These are phyloP conservation scores for Monochamus saltuarius DNA, from an alignment of 1,140 invertebrate species.

Conservation along the genomic window DNA sequence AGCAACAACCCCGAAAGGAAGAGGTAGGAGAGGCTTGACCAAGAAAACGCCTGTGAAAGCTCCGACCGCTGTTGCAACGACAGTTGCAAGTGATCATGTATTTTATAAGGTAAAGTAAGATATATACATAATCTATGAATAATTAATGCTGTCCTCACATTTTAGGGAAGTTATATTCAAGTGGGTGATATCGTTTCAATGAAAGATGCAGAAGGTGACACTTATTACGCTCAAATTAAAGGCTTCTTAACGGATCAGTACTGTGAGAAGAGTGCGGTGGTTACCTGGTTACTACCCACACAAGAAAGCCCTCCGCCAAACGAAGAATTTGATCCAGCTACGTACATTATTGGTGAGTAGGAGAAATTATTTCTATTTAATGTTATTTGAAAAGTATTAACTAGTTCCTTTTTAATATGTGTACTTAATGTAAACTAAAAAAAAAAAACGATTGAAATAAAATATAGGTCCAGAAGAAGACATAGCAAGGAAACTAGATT, in stretches of 20 bases:
- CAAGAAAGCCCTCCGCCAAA: slow-evolving; percentile 74
- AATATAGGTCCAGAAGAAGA: slow-evolving; percentile 92
- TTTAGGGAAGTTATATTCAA: slow-evolving; percentile 80
- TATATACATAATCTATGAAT: background rate
- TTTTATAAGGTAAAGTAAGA: slow-evolving; percentile 82
- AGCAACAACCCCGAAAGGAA: slow-evolving; percentile 62
- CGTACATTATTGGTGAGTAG: slow-evolving; percentile 81
- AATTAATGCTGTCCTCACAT: slow-evolving; percentile 22
- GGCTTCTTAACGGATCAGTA: slow-evolving; percentile 90
- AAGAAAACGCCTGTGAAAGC: slow-evolving; percentile 81
- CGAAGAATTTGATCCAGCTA: slow-evolving; percentile 83
- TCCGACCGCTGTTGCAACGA: slow-evolving; percentile 74
- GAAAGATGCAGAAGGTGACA: slow-evolving; percentile 71
- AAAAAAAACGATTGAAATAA: no score
- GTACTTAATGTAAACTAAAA: no score
- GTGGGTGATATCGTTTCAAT: slow-evolving; percentile 89
- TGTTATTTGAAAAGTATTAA: no score
- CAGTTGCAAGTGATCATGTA: slow-evolving; percentile 76
- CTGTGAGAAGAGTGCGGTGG: slow-evolving; percentile 88
- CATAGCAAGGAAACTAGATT: slow-evolving; percentile 80
- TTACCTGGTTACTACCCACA: slow-evolving; percentile 92
- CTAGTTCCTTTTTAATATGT: no score
- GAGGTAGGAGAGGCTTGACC: slow-evolving; percentile 75
- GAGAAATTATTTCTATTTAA: no score
- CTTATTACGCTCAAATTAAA: slow-evolving; percentile 87